Conservation (phyloP, 2,797 vertebrate species). For the Semaprochilodus insignis region DNA sequence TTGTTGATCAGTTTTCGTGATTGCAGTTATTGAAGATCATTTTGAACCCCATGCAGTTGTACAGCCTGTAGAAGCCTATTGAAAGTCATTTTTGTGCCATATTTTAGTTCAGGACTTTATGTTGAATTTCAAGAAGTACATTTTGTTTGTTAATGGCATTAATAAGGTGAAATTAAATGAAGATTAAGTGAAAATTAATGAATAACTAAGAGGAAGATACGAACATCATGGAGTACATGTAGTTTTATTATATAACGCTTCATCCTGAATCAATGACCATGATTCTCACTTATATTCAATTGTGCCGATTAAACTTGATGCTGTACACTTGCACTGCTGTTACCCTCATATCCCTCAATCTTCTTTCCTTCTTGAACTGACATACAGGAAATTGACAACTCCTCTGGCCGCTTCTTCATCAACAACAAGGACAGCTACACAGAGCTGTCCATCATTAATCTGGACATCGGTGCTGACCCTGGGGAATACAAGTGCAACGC, state of each 20-base stretch:
- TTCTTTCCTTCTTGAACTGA: background rate
- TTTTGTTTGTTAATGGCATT: too few species aligned
- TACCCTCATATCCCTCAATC: background rate
- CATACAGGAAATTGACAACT: slow-evolving; percentile 88
- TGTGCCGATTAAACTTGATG: background rate
- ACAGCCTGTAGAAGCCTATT: too few species aligned
- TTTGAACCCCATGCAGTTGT: too few species aligned
- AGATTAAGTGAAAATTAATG: too few species aligned
- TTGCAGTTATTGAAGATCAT: too few species aligned
- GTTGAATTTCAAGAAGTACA: too few species aligned
- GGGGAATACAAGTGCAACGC: slow-evolving; percentile 95
- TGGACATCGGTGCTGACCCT: slow-evolving; percentile 89
- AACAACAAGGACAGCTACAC: slow-evolving; percentile 93
- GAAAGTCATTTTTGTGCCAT: too few species aligned
- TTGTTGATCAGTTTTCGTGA: too few species aligned
- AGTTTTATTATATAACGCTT: background rate
- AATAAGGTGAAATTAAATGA: too few species aligned
- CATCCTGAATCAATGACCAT: background rate
- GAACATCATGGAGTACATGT: background rate
- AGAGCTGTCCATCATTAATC: slow-evolving; percentile 87
- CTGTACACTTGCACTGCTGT: slow-evolving; percentile 4
- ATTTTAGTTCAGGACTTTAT: too few species aligned
- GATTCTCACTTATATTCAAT: background rate
- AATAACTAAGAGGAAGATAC: background rate
- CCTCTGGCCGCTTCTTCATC: slow-evolving; percentile 87